phyloP scores from a whole-genome alignment of 2,113 vertebrate species.

The Gallinago jamesoni region DNA sequence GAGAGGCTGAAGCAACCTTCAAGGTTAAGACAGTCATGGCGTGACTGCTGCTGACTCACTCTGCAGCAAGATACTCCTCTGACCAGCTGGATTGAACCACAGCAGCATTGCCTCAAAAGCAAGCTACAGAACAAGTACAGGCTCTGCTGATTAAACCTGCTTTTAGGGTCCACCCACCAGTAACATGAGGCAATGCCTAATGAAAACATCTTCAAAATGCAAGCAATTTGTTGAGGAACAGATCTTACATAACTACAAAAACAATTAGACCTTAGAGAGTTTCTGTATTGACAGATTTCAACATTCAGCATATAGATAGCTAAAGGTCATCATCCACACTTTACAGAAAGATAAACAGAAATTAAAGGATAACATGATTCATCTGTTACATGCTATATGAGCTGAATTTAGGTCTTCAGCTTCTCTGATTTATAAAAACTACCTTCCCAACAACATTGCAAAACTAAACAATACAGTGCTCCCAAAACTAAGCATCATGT shows the following conservation, averaged over 20 bases:
- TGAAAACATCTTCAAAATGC: slow-evolving; percentile 11
- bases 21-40: not conserved
- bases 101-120: not conserved
- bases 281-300: slow-evolving; percentile 21
- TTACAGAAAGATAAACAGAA: not conserved
- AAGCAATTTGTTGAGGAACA: not conserved
- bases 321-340: not conserved
- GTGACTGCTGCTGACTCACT: slow-evolving; percentile 35
- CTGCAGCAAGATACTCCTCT: not conserved
- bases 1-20: not conserved
- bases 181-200: not conserved
- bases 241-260: slow-evolving; percentile 6
- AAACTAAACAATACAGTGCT: not conserved
- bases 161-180: not conserved
- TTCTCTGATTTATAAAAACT: not conserved
- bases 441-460: not conserved
- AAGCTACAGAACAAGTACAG: not conserved
- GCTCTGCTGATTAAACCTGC: not conserved
- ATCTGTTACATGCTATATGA: not conserved
- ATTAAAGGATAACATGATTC: not conserved
- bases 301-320: not conserved
- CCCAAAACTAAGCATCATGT: not conserved
- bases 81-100: not conserved
- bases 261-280: not conserved
- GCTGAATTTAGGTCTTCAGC: not conserved